phyloP scores from a whole-genome alignment of 2,888 invertebrate species.

The Polyommatus iphigenia region DNA sequence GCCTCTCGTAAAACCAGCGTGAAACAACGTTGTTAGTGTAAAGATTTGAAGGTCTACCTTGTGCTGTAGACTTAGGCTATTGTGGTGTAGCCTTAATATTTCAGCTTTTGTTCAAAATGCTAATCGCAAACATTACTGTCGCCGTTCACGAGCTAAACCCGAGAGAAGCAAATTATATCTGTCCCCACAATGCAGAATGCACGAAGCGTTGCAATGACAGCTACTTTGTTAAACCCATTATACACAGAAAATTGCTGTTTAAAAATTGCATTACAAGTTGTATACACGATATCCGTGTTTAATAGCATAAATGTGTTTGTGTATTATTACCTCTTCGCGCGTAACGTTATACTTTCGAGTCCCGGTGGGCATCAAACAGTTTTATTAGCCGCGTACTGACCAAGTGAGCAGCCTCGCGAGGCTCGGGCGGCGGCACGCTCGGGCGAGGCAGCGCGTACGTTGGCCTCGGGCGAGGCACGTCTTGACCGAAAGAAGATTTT shows the following conservation, averaged over 20 bases:
- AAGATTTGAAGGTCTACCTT: too few relatives aligned
- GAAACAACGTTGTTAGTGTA: not conserved
- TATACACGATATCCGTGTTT: not conserved
- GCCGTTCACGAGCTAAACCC: not conserved
- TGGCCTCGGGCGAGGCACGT: too few relatives aligned
- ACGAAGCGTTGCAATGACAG: constrained; percentile 6
- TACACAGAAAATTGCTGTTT: not conserved
- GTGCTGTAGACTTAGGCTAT: not conserved
- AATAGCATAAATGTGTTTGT: not conserved
- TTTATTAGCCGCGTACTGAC: too few relatives aligned
- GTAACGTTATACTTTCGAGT: not conserved
- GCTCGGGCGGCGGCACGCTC: too few relatives aligned
- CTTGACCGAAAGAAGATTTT: too few relatives aligned
- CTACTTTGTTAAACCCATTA: not conserved
- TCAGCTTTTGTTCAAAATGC: not conserved
- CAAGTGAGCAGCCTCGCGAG: too few relatives aligned
- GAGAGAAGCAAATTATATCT: not conserved
- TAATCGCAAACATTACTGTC: not conserved
- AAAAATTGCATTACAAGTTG: not conserved
- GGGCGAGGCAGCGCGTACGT: too few relatives aligned
- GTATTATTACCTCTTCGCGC: not conserved
- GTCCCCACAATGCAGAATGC: constrained; percentile 1
- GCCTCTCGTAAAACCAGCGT: not conserved
- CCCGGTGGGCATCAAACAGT: too few relatives aligned
- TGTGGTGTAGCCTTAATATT: not conserved